phyloP scores from a whole-genome alignment of 2,797 vertebrate species.

The Rhyacichthys aspro region DNA sequence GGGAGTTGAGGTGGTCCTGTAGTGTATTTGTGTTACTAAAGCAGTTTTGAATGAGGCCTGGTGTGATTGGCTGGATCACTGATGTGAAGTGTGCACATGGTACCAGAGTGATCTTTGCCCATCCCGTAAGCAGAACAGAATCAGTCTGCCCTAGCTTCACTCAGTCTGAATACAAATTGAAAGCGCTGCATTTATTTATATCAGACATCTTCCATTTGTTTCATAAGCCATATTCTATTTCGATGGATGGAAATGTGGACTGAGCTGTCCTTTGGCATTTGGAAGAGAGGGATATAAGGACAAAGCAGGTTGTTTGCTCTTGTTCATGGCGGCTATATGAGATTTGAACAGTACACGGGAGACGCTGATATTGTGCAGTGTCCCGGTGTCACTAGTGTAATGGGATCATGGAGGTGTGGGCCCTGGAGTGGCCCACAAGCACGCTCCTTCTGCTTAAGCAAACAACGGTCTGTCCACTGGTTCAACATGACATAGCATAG shows the following conservation, averaged over 20 bases:
- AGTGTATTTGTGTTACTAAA: too few species aligned
- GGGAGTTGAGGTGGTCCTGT: too few species aligned
- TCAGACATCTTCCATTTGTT: not conserved
- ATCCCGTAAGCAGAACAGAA: not conserved
- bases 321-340: conserved; percentile 12
- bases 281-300: not conserved
- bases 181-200: conserved; percentile 11
- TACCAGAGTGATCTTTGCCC: not conserved
- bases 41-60: too few species aligned
- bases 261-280: not conserved
- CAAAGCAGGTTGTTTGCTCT: not conserved
- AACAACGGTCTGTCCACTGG: conserved; percentile 53
- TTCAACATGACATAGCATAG: conserved; percentile 54
- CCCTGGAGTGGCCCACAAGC: conserved; percentile 43
- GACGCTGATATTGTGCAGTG: conserved; percentile 37
- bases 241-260: conserved; percentile 4
- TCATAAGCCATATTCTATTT: not conserved
- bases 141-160: not conserved
- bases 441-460: conserved; percentile 53
- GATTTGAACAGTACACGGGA: conserved; percentile 13
- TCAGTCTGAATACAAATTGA: conserved; percentile 31
- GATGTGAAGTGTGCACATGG: too few species aligned
- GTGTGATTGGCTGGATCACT: too few species aligned
- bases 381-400: conserved; percentile 44
- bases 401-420: conserved; percentile 54